phyloP scores from a whole-genome alignment of 2,888 invertebrate genomes.

The Lasioglossum villosulum region DNA sequence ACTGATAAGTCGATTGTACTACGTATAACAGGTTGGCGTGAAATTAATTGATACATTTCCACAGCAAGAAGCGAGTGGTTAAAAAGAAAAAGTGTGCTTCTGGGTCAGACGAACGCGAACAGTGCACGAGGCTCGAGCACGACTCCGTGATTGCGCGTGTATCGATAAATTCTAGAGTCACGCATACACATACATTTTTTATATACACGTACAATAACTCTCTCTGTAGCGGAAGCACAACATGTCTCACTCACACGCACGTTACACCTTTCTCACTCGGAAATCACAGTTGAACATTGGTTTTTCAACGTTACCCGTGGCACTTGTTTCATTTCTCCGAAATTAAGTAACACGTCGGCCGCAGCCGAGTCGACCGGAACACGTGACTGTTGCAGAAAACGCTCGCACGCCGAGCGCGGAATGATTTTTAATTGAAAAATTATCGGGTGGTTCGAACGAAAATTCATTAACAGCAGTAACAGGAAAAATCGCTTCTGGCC shows the following conservation, averaged over 20 bases:
- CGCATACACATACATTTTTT: slow-evolving; percentile 41
- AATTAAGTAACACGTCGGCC: slow-evolving; percentile 45
- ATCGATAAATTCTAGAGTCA: slow-evolving; percentile 61
- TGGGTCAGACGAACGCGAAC: not conserved
- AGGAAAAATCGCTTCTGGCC: not conserved
- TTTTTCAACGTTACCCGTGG: slow-evolving; percentile 66
- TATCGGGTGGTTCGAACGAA: slow-evolving; percentile 23
- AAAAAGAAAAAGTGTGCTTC: not conserved
- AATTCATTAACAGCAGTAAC: slow-evolving; percentile 3
- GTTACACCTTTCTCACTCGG: slow-evolving; percentile 65
- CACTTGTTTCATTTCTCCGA: slow-evolving; percentile 52
- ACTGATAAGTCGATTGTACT: not conserved
- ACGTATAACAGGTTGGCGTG: not conserved
- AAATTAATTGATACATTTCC: not conserved
- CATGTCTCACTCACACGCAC: slow-evolving; percentile 56
- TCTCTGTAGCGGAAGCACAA: slow-evolving; percentile 61
- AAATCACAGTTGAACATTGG: slow-evolving; percentile 75
- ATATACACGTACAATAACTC: slow-evolving; percentile 52
- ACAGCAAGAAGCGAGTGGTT: not conserved
- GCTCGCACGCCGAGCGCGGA: slow-evolving; percentile 4
- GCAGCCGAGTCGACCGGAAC: slow-evolving; percentile 15
- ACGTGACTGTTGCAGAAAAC: slow-evolving; percentile 11
- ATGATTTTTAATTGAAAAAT: slow-evolving; percentile 45
- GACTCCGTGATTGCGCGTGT: slow-evolving; percentile 51
- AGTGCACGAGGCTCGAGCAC: slow-evolving; percentile 29